Evolutionary conservation across 2,888 invertebrate species (phyloP), one percentile per base, ranked within the genome.

Genomic region (Hydriomena furcata): DNA sequence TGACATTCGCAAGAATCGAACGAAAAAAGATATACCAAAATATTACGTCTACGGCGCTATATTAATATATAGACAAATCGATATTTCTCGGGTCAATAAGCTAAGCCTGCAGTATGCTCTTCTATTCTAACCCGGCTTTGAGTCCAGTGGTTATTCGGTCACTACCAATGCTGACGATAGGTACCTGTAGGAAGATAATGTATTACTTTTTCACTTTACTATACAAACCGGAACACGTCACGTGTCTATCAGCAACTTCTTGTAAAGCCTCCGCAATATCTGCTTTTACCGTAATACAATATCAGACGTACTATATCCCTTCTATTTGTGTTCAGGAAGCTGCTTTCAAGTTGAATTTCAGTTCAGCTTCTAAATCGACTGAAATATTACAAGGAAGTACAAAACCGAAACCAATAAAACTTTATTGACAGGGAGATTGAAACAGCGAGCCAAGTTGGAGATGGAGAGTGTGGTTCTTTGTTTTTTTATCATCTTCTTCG

Each of bases 261-360:
- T 42, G 5, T 25, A 52, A 30, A 32, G 31, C 40, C 13, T 44
- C 40, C 41, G 34, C 37, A 46, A 53, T 52, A 44, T 17, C 17
- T 17, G 45, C 49, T 53, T 56, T 56, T 69, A 64, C 61, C 60
- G 65, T 71, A 76, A 63, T 67, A 68, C 70, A 77, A 78, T 77
- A 67, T 67, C 62, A 66, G 68, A 62, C 66, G 67, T 68, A 71
- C 75, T 72, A 65, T 67, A 80, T 73, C 69, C 65, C 58, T 58
- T 70, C 73, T 84, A 82, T 83, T 84, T 78, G 59, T 61, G 68
- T 75, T 63, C 77, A 80, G 82, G 77, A 84, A 82, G 75, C 70
- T 68, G 63, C 63, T 61, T 63, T 52, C 60, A 63, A 60, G 57
- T 56, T 48, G 64, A 61, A 61, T 57, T 52, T 52, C 55, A 55